Conservation (phyloP, 2,888 invertebrate genomes). For the Thereva nobilitata region DNA sequence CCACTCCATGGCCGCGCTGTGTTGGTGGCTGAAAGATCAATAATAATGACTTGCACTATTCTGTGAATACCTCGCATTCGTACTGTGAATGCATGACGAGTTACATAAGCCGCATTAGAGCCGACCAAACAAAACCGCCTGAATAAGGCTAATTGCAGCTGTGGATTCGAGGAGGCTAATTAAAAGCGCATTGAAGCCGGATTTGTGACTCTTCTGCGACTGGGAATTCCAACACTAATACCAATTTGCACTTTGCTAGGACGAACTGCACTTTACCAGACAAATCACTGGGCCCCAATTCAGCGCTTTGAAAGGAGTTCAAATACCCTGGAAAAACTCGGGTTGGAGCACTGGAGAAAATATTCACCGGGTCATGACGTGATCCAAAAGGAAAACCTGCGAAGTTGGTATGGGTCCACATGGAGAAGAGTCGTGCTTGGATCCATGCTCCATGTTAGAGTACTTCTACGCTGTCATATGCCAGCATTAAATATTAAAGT, state of each 20-base stretch:
- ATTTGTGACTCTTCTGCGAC: constrained; percentile 5
- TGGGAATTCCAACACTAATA: background rate
- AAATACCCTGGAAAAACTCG: too few relatives aligned
- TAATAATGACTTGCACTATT: constrained; percentile 33
- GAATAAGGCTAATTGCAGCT: constrained; percentile 32
- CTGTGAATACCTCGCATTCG: constrained; percentile 13
- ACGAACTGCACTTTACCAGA: background rate
- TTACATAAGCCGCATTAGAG: constrained; percentile 32
- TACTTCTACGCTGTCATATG: constrained; percentile 14
- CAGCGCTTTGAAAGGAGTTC: background rate
- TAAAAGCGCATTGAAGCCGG: constrained; percentile 29
- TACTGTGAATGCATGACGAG: constrained; percentile 27
- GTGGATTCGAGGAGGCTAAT: constrained; percentile 18
- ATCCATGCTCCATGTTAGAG: constrained; percentile 6
- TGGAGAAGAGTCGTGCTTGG: constrained; percentile 16
- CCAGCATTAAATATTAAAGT: constrained; percentile 28
- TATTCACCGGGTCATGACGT: too few relatives aligned
- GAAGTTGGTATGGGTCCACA: background rate
- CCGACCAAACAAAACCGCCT: constrained; percentile 25
- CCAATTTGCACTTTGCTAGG: constrained; percentile 2
- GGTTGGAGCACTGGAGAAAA: too few relatives aligned
- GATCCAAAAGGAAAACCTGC: too few relatives aligned
- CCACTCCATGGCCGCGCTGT: background rate
- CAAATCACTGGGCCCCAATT: background rate
- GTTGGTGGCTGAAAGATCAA: constrained; percentile 31